Base-by-base conservation (phyloP, 2,797 vertebrate species). In the Gila robusta region DNA sequence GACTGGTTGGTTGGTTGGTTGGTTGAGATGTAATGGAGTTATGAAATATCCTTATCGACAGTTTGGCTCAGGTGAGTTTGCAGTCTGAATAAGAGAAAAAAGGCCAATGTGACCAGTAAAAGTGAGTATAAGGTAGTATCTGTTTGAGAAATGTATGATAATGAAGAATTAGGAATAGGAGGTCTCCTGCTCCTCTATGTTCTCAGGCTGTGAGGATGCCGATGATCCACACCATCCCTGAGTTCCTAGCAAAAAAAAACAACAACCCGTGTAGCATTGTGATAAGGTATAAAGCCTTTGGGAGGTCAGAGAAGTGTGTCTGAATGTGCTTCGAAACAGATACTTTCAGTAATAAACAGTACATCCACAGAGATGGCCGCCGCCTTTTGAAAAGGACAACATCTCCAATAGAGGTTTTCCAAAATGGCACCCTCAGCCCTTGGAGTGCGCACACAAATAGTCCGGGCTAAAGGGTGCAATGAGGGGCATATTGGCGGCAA, bases 61-160 rank as follows among this genome's bases (percentile, higher is more conserved):
- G 78, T 84, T 83, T 92, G 91, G 91, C 91, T 92, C 91, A 90
- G 47, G 32, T 86, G 54, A 76, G 79, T 74, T 66, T 86, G 80
- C 76, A 73, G 72, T 84, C 81, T 87, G 39, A 81, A 82, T 52
- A 66, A 88, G 88, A 87, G 9, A 90, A 91, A 71, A 54, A 59
- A 82, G 86, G 76, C 90, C 86, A 90, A 86, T 87, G 89, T 89
- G 91, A 90, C 88, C 81, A 69, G 66, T 91, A 91, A 87, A 82
- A 90, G 91, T 81, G 79, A 82, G 64, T 72, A 62, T 16, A 90
- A 87, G 85, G 80, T 83, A 85, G 89, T 91, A 91, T 89, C 89
- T 9, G 88, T 89, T 74, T 70, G 79, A 87, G 88, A 88, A 87
- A 79, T 82, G 82, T 88, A 73, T 73, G 52, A 83, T 89, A n/a